Percentiles rank a stretch among this genome's conserved stretches.
phyloP scores from a whole-genome alignment of 1,140 invertebrate species.

The Leptoteleia sp. region DNA sequence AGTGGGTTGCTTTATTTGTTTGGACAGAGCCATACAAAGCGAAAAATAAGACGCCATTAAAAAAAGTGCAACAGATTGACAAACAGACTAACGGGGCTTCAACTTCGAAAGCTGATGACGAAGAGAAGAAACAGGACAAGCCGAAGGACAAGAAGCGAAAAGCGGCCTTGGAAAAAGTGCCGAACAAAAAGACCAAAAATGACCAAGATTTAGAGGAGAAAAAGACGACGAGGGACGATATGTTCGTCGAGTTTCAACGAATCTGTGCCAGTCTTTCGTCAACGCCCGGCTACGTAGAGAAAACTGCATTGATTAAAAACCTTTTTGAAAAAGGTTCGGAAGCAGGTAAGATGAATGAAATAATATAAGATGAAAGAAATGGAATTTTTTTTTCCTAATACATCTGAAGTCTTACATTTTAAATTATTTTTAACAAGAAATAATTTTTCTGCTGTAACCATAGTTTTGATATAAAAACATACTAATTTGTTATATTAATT shows the following conservation, averaged over 20 bases:
- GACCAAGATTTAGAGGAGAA: slow-evolving; percentile 9
- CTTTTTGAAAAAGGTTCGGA: slow-evolving; percentile 86
- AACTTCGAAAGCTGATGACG: slow-evolving; percentile 9
- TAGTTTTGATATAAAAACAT: no score
- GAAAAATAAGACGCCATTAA: slow-evolving; percentile 19
- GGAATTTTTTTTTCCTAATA: slow-evolving; percentile 10
- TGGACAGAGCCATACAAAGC: slow-evolving; percentile 48
- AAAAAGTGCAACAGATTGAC: slow-evolving; percentile 8
- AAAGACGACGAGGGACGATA: slow-evolving; percentile 83
- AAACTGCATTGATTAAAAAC: slow-evolving; percentile 88
- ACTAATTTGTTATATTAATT: no score
- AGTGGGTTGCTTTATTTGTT: no score
- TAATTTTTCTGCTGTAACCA: no score
- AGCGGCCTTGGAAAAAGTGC: background rate
- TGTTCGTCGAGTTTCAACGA: slow-evolving; percentile 89
- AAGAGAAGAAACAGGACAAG: slow-evolving; percentile 3
- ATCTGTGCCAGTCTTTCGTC: slow-evolving; percentile 89
- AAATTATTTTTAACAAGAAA: no score
- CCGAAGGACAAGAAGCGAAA: background rate
- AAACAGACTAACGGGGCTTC: background rate
- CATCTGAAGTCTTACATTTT: no score
- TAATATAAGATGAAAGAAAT: no score
- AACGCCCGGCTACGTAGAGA: slow-evolving; percentile 89
- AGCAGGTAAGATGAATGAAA: slow-evolving; percentile 80
- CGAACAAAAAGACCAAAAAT: slow-evolving; percentile 3